phyloP scores from a whole-genome alignment of 2,113 vertebrate genomes.

The Paraplagusia blochii region DNA sequence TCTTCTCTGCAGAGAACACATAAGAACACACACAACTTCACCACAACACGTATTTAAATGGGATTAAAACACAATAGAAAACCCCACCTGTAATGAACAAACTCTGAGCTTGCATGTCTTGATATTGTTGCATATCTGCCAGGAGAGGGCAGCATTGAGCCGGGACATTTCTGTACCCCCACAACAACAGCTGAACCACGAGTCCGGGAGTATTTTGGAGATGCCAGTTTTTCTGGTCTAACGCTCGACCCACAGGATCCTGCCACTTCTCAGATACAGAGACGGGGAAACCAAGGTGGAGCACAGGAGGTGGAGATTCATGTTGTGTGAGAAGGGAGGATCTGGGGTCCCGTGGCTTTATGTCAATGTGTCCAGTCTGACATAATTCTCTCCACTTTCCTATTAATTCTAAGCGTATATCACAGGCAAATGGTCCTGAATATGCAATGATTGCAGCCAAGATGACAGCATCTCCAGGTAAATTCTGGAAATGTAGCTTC shows the following conservation, averaged over 20 bases:
- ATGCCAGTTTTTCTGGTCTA: conserved; percentile 57
- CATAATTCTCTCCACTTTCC: conserved; percentile 78
- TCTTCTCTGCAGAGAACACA: conserved; percentile 30
- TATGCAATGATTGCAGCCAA: conserved; percentile 77
- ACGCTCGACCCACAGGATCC: conserved; percentile 50
- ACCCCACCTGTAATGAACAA: conserved; percentile 46
- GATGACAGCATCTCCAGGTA: conserved; percentile 76
- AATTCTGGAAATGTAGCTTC: conserved; percentile 28
- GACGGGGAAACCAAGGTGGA: conserved; percentile 45
- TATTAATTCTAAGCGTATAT: conserved; percentile 70
- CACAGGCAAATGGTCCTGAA: conserved; percentile 76
- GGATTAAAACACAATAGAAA: not conserved
- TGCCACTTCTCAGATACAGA: conserved; percentile 54
- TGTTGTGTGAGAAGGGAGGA: conserved; percentile 28
- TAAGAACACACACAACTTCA: not conserved
- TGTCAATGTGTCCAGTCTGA: conserved; percentile 57
- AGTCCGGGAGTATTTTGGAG: conserved; percentile 47
- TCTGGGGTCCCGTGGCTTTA: conserved; percentile 68
- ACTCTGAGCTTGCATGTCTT: conserved; percentile 34
- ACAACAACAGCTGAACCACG: conserved; percentile 68
- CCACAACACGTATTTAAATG: not conserved
- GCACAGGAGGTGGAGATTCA: not conserved
- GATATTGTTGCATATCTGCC: conserved; percentile 70
- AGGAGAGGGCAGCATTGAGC: conserved; percentile 74
- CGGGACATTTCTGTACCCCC: conserved; percentile 40